phyloP scores from a whole-genome alignment of 2,113 vertebrate genomes.

The Festucalex cinctus region DNA sequence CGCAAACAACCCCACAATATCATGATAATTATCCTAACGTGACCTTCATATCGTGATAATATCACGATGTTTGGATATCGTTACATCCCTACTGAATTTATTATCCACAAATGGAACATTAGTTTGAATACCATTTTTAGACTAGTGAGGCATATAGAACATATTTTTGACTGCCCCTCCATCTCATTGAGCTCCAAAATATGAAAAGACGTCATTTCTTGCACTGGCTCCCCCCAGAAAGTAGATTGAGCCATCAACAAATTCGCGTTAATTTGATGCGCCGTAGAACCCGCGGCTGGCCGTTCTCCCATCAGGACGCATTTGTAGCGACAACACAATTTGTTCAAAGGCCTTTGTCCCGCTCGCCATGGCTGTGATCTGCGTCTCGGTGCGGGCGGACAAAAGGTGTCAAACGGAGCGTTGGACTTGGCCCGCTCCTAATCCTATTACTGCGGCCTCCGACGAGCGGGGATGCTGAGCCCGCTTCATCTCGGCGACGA shows the following conservation, averaged over 20 bases:
- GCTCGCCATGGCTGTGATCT: constrained; percentile 54
- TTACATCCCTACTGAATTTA: no score
- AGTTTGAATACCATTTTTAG: no score
- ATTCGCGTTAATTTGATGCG: constrained; percentile 25
- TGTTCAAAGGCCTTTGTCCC: constrained; percentile 66
- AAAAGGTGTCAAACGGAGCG: constrained; percentile 69
- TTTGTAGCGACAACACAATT: constrained; percentile 67
- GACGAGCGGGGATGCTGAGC: constrained; percentile 36
- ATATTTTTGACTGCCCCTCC: background rate
- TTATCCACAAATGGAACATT: no score
- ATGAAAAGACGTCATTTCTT: background rate
- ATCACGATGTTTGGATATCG: no score
- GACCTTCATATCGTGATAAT: no score
- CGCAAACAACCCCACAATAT: no score
- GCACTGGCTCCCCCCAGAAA: background rate
- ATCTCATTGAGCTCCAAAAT: background rate
- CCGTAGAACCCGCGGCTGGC: constrained; percentile 31
- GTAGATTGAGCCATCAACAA: constrained; percentile 64
- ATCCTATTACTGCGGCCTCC: constrained; percentile 68
- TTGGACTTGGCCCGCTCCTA: constrained; percentile 63
- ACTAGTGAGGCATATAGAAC: no score
- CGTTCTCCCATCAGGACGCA: constrained; percentile 57
- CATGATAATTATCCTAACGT: no score
- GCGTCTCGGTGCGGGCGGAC: constrained; percentile 55
- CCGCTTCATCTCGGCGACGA: constrained; percentile 37